These are phyloP conservation scores for Microchrysa polita DNA, from an alignment of 2,888 invertebrate species.

Conservation along the genomic window DNA sequence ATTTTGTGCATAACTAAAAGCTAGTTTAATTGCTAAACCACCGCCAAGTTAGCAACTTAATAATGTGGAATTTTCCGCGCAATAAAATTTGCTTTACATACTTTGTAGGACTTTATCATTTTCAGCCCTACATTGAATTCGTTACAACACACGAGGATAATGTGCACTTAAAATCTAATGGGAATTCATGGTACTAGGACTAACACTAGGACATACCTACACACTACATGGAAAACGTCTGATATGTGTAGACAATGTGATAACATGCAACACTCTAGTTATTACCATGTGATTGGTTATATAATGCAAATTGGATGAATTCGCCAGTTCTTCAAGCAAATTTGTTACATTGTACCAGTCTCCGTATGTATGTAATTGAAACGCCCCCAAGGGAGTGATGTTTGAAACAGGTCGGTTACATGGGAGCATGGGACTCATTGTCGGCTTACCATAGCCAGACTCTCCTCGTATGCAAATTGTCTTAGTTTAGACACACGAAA, in stretches of 20 bases:
- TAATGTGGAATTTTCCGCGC: too few relatives aligned
- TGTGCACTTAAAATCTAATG: too few relatives aligned
- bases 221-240: too few relatives aligned
- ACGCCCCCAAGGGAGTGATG: neutral
- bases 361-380: conserved; percentile 22
- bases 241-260: neutral
- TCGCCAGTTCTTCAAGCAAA: neutral
- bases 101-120: too few relatives aligned
- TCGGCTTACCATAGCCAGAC: neutral
- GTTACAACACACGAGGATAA: too few relatives aligned
- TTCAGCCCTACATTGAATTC: too few relatives aligned
- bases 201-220: too few relatives aligned
- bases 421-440: neutral
- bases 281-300: conserved; percentile 21
- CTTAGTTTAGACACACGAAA: conserved; percentile 21
- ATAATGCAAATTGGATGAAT: conserved; percentile 25
- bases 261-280: conserved; percentile 3
- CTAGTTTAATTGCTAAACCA: too few relatives aligned
- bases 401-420: conserved; percentile 1
- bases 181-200: too few relatives aligned
- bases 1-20: too few relatives aligned
- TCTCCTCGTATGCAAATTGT: conserved; percentile 21
- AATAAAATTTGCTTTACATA: too few relatives aligned
- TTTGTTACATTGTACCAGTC: neutral
- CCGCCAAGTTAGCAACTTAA: too few relatives aligned